Base-by-base conservation (phyloP, 2,888 invertebrate species). In the Tipula unca region DNA sequence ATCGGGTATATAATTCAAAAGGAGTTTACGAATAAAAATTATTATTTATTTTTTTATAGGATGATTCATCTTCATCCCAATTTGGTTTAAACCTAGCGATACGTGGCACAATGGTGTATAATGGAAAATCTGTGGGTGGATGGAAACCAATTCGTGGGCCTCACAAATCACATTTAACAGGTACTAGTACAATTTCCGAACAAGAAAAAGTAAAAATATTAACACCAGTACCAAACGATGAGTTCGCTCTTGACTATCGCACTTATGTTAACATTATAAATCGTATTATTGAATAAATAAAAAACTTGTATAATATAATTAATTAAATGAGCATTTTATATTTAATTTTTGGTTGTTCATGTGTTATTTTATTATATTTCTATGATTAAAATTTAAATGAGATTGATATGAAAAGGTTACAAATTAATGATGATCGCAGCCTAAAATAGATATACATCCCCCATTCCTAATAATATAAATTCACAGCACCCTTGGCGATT, bases 91-190 rank as follows among this genome's bases (percentile, higher is more conserved):
- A 94, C 89, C 91, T 93, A 29, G 92, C 93, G 25, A 92, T 95
- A 20, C 92, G 95, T 85, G 95, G 95, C 29, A 89, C 95, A 29
- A 96, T 96, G 96, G 90, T 94, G 4, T 90, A 92, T 29, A 96
- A 96, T 90, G 91, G 92, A 88, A 92, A 93, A 29, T 95, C 94
- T 17, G 92, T 94, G 1, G 93, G 93, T 14, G 94, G 94, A 39
- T 96, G 96, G 95, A 95, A 94, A 90, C 95, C 95, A 86, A 94
- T 96, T 0, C 92, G 92, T 87, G 94, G 93, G 2, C 89, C 86
- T 8, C 13, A 25, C 10, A 69, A 69, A 69, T 25, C 25, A 25
- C 3, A 69, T 25, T 69, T 69, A 10, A 69, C 20, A 1, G 10
- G 8, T 69, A 25, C n/a, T 17, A 32, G 83, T 10, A 83, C 83